Percentiles rank a stretch among this genome's conserved stretches.
Evolutionary conservation across 2,888 invertebrate genomes (phyloP).

Genomic region (Endotricha flammealis): DNA sequence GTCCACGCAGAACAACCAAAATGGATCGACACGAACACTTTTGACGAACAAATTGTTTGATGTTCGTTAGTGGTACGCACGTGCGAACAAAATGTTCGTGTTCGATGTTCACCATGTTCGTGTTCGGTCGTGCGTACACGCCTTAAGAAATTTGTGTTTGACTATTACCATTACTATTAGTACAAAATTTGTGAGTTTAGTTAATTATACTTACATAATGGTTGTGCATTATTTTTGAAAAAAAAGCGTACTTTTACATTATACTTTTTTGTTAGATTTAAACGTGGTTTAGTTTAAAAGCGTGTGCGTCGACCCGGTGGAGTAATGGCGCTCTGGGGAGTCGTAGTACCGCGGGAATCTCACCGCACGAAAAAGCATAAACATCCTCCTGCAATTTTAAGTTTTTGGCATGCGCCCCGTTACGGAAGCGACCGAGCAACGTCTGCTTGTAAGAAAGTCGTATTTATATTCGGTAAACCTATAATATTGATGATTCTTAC

Average conservation of each 20-base stretch:
- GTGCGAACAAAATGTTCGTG: too few species aligned
- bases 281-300: constrained; percentile 58
- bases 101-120: too few species aligned
- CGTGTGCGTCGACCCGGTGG: constrained; percentile 40
- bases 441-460: neutral
- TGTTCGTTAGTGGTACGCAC: too few species aligned
- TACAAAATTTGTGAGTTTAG: too few species aligned
- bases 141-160: too few species aligned
- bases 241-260: constrained; percentile 32
- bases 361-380: constrained; percentile 32
- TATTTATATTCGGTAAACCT: neutral
- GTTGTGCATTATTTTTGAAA: too few species aligned
- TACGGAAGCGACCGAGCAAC: neutral
- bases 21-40: too few species aligned
- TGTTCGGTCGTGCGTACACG: too few species aligned
- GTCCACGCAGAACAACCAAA: too few species aligned
- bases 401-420: constrained; percentile 46
- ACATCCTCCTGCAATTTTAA: constrained; percentile 52
- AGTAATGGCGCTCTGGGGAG: constrained; percentile 49
- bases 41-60: too few species aligned
- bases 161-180: too few species aligned
- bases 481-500: neutral
- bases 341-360: constrained; percentile 32
- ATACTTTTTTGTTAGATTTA: constrained; percentile 46
- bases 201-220: too few species aligned